Percentiles rank a stretch among this genome's conserved stretches.
phyloP scores from a whole-genome alignment of 1,140 invertebrate species.

The Drosophila virilis region DNA sequence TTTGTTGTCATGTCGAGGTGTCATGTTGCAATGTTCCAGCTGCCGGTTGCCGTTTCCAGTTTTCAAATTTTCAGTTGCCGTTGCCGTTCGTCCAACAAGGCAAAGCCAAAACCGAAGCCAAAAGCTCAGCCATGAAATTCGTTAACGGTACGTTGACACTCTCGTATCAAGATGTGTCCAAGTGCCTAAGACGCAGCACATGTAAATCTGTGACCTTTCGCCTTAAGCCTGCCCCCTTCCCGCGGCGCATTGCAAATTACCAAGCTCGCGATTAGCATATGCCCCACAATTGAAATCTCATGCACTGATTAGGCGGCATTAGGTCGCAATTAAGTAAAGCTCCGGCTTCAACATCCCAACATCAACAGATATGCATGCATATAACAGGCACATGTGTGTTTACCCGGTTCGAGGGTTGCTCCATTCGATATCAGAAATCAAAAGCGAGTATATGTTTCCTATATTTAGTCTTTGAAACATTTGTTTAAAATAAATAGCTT shows the following conservation, averaged over 20 bases:
- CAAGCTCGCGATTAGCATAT: slow-evolving; percentile 63
- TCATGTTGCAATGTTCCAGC: slow-evolving; percentile 79
- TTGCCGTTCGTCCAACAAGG: slow-evolving; percentile 5
- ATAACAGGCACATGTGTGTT: background rate
- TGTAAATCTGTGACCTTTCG: slow-evolving; percentile 50
- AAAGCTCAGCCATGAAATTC: slow-evolving; percentile 65
- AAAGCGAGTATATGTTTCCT: too few species aligned
- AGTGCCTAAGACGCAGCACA: slow-evolving; percentile 22
- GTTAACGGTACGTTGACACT: slow-evolving; percentile 80
- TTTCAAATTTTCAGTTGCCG: slow-evolving; percentile 23
- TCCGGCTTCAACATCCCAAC: background rate
- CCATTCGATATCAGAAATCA: background rate
- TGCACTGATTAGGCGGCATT: slow-evolving; percentile 63
- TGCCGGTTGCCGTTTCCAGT: slow-evolving; percentile 48
- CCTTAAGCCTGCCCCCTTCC: background rate
- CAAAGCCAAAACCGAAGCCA: background rate
- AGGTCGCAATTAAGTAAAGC: slow-evolving; percentile 67
- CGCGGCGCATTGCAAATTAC: slow-evolving; percentile 20
- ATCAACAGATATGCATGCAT: background rate
- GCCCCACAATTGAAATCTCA: slow-evolving; percentile 52
- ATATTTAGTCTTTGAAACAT: too few species aligned
- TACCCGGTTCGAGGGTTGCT: slow-evolving; percentile 11
- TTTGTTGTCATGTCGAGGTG: slow-evolving; percentile 82
- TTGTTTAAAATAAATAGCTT: too few species aligned
- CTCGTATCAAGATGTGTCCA: slow-evolving; percentile 72